Conservation (phyloP, 2,797 vertebrate species). For the Holocentrus rufus region DNA sequence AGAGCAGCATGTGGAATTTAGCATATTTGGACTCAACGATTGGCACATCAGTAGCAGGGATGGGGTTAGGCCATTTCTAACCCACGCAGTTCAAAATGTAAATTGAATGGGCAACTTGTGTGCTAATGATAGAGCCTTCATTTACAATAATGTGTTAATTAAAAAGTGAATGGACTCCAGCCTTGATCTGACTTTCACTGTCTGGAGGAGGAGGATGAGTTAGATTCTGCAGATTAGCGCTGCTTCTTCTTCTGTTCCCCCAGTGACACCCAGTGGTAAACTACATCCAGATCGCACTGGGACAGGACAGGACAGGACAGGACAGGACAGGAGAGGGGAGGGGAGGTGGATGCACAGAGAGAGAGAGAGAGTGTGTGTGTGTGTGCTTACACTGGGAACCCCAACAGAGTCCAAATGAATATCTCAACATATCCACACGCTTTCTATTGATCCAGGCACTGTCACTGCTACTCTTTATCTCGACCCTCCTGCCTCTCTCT, state of each 20-base stretch:
- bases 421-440: constrained; percentile 48
- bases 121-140: constrained; percentile 32
- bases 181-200: constrained; percentile 34
- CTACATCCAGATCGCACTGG: constrained; percentile 1
- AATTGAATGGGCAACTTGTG: constrained; percentile 26
- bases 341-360: constrained; percentile 22
- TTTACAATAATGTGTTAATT: constrained; percentile 46
- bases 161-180: constrained; percentile 34
- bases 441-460: constrained; percentile 55
- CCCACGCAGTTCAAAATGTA: constrained; percentile 30
- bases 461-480: constrained; percentile 57
- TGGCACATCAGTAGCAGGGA: constrained; percentile 24
- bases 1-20: background rate
- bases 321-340: constrained; percentile 23
- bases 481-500: constrained; percentile 18
- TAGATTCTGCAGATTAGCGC: constrained; percentile 1
- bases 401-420: constrained; percentile 63
- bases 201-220: constrained; percentile 17
- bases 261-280: constrained; percentile 53
- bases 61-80: constrained; percentile 24
- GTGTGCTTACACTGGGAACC: constrained; percentile 39
- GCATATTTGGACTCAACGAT: background rate
- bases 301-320: constrained; percentile 13
- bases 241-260: constrained; percentile 38
- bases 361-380: constrained; percentile 23